These are phyloP conservation scores for Labrus mixtus DNA, from an alignment of 2,113 vertebrate species.

Conservation along the genomic window DNA sequence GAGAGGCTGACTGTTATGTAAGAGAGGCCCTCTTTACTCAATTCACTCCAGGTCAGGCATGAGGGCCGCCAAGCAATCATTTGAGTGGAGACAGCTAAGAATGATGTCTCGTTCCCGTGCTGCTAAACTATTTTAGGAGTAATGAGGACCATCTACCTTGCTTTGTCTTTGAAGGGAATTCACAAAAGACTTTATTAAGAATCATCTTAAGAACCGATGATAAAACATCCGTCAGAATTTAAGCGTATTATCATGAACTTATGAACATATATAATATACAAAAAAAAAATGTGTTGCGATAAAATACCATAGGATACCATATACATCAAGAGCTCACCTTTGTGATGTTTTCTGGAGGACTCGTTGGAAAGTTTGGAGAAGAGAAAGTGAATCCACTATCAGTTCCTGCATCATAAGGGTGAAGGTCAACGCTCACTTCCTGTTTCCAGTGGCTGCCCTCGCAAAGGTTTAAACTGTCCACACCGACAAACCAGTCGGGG, in stretches of 20 bases:
- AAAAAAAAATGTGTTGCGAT: no score
- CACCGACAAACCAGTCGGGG: constrained; percentile 87
- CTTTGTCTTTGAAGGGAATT: constrained; percentile 7
- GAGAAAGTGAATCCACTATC: constrained; percentile 88
- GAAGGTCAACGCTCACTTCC: constrained; percentile 83
- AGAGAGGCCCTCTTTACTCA: constrained; percentile 32
- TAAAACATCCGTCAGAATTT: no score
- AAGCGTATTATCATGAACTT: no score
- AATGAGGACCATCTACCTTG: background rate
- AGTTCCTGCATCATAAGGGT: constrained; percentile 84
- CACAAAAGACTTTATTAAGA: background rate
- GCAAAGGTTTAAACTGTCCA: constrained; percentile 82
- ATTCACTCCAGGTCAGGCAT: constrained; percentile 51
- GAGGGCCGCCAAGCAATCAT: constrained; percentile 43
- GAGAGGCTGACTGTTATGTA: constrained; percentile 45
- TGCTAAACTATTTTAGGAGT: constrained; percentile 37
- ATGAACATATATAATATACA: background rate
- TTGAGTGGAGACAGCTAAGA: constrained; percentile 56
- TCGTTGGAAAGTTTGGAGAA: constrained; percentile 84
- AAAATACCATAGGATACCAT: background rate
- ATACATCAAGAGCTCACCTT: constrained; percentile 59
- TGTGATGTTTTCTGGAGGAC: constrained; percentile 83
- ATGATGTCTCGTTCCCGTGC: constrained; percentile 17
- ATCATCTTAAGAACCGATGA: background rate
- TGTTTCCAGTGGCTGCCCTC: constrained; percentile 82